phyloP scores from a whole-genome alignment of 2,888 invertebrate species.

The Drosophila diplacantha region DNA sequence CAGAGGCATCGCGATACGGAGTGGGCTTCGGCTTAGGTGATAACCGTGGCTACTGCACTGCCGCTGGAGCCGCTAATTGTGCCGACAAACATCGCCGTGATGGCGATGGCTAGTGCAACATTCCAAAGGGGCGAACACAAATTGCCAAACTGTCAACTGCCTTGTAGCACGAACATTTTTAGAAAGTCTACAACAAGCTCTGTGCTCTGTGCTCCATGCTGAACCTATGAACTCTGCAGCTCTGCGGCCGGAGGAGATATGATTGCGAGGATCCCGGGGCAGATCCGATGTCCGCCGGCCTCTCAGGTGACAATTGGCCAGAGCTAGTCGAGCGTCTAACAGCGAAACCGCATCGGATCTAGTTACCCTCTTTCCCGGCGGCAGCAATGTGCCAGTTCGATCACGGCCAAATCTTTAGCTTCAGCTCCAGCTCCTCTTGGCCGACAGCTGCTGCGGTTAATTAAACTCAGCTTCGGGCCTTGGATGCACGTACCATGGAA shows the following conservation, averaged over 20 bases:
- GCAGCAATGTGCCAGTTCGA: slow-evolving; percentile 42
- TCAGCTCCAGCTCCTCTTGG: slow-evolving; percentile 21
- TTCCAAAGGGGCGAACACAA: slow-evolving; percentile 33
- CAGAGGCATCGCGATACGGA: slow-evolving; percentile 9
- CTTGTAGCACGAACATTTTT: slow-evolving; percentile 52
- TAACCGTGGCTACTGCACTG: slow-evolving; percentile 27
- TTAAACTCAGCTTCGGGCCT: slow-evolving; percentile 37
- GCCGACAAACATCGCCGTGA: slow-evolving; percentile 48
- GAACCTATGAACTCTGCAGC: slow-evolving; percentile 60
- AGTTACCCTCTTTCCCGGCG: slow-evolving; percentile 32
- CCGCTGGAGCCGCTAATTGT: slow-evolving; percentile 54
- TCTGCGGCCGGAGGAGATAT: slow-evolving; percentile 39
- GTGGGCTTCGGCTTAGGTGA: slow-evolving; percentile 16
- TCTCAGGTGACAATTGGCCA: slow-evolving; percentile 56
- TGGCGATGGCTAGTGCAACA: slow-evolving; percentile 16
- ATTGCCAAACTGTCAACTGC: slow-evolving; percentile 59
- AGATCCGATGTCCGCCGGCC: slow-evolving; percentile 35
- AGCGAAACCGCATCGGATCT: slow-evolving; percentile 50
- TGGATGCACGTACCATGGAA: slow-evolving; percentile 36
- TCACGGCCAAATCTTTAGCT: neutral
- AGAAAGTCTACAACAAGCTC: slow-evolving; percentile 53
- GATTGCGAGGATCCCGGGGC: slow-evolving; percentile 16
- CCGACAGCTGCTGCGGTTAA: slow-evolving; percentile 48
- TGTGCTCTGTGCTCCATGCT: slow-evolving; percentile 4
- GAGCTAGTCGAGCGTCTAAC: slow-evolving; percentile 44